Conservation (phyloP, 2,797 vertebrate genomes). For the Loriculus beryllinus region DNA sequence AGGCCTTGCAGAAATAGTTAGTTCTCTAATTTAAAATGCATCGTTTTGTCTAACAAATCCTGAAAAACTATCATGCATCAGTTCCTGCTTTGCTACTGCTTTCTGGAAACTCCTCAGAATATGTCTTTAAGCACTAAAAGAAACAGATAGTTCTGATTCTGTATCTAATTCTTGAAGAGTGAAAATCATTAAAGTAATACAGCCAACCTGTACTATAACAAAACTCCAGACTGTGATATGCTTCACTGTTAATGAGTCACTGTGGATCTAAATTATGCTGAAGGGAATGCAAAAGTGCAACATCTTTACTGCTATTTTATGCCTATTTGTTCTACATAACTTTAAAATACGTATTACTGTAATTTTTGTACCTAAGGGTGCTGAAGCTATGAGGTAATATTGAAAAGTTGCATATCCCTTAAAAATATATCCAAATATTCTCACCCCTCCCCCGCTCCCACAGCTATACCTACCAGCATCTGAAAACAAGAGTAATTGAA, state of each 20-base stretch:
- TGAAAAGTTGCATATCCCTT: not conserved
- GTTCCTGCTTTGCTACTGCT: not conserved
- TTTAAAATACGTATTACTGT: not conserved
- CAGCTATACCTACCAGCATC: slow-evolving; percentile 22
- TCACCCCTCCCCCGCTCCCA: not conserved
- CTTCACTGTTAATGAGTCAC: not conserved
- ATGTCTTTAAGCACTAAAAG: not conserved
- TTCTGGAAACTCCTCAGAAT: slow-evolving; percentile 12
- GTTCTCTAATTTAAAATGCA: not conserved
- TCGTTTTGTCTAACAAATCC: not conserved
- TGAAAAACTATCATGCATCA: not conserved
- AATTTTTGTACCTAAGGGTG: not conserved
- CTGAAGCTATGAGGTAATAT: not conserved
- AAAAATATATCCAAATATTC: not conserved
- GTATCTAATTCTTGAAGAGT: not conserved
- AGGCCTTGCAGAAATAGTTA: not conserved
- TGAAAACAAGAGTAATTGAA: slow-evolving; percentile 46
- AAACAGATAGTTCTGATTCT: slow-evolving; percentile 2
- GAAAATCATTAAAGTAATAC: not conserved
- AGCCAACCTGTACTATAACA: not conserved
- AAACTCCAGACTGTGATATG: not conserved
- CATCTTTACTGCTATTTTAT: not conserved
- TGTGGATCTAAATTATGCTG: not conserved
- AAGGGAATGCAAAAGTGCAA: not conserved
- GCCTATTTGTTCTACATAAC: not conserved